Percentiles rank a stretch among this genome's conserved stretches.
These are phyloP conservation scores for Plecotus auritus DNA, from an alignment of 2,113 vertebrate species.

Conservation along the genomic window DNA sequence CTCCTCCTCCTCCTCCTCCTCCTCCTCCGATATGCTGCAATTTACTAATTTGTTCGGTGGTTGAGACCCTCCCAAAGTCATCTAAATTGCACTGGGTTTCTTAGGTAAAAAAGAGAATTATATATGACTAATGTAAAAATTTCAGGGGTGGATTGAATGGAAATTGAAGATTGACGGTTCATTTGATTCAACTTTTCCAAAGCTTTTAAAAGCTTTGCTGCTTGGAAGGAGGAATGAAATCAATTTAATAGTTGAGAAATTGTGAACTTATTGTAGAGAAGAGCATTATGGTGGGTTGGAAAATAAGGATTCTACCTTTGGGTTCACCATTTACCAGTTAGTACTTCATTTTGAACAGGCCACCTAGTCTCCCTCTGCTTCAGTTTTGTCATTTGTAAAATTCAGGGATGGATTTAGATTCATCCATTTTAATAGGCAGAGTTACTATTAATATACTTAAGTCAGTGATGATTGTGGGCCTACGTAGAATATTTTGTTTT, in stretches of 20 bases:
- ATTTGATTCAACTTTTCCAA: background rate
- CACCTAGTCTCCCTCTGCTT: background rate
- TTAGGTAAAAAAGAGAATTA: background rate
- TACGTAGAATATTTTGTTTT: background rate
- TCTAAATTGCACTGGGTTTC: background rate
- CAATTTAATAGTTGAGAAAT: background rate
- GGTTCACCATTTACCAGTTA: background rate
- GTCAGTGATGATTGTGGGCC: background rate
- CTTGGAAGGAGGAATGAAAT: background rate
- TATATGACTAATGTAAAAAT: background rate
- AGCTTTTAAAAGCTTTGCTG: background rate
- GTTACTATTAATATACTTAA: background rate
- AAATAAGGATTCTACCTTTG: background rate
- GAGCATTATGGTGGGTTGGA: background rate
- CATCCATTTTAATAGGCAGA: background rate
- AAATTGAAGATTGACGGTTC: background rate
- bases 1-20: background rate
- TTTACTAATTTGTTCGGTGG: background rate
- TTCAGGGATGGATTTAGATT: background rate
- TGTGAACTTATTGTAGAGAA: background rate
- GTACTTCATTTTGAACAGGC: background rate
- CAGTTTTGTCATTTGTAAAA: constrained; percentile 16
- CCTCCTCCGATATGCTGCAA: background rate
- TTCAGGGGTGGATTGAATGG: background rate
- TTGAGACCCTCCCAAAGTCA: background rate